Evolutionary conservation across 2,888 invertebrate species (phyloP).

Genomic region (Rotaria macrura): DNA sequence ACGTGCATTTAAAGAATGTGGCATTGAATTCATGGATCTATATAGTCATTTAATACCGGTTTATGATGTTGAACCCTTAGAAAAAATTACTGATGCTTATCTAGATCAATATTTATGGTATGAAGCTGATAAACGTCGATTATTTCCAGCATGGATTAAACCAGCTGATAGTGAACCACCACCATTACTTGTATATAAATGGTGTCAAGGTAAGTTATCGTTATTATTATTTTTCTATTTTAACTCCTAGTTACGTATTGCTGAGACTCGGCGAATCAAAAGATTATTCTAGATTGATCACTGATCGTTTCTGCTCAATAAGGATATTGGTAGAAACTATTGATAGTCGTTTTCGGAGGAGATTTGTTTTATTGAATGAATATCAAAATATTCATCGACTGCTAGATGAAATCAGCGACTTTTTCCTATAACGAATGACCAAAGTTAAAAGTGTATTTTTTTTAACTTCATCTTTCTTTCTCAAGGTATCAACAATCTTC

Average conservation of each 20-base stretch:
- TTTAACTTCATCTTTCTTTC: too few species aligned
- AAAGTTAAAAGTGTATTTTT: too few species aligned
- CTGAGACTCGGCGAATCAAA: too few species aligned
- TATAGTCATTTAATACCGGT: conserved; percentile 97
- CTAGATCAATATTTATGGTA: conserved; percentile 95
- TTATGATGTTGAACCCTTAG: conserved; percentile 94
- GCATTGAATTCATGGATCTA: conserved; percentile 99
- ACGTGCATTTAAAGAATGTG: conserved; percentile 93
- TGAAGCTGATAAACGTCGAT: conserved; percentile 88
- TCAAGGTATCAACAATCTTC: conserved; percentile 28
- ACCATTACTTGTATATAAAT: conserved; percentile 70
- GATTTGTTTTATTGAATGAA: too few species aligned
- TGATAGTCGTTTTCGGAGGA: too few species aligned
- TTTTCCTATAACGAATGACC: too few species aligned
- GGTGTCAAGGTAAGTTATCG: conserved; percentile 74
- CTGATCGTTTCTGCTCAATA: too few species aligned
- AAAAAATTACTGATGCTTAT: conserved; percentile 99
- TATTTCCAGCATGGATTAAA: conserved; percentile 98
- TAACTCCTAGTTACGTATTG: too few species aligned
- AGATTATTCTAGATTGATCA: too few species aligned
- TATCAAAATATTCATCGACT: too few species aligned
- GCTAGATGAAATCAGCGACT: too few species aligned
- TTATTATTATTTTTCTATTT: not conserved
- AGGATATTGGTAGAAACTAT: too few species aligned
- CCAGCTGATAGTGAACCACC: conserved; percentile 95